Percentiles rank a stretch among this genome's conserved stretches.
Evolutionary conservation across 2,888 invertebrate species (phyloP).

Genomic region (Blastobasis lacticolella): DNA sequence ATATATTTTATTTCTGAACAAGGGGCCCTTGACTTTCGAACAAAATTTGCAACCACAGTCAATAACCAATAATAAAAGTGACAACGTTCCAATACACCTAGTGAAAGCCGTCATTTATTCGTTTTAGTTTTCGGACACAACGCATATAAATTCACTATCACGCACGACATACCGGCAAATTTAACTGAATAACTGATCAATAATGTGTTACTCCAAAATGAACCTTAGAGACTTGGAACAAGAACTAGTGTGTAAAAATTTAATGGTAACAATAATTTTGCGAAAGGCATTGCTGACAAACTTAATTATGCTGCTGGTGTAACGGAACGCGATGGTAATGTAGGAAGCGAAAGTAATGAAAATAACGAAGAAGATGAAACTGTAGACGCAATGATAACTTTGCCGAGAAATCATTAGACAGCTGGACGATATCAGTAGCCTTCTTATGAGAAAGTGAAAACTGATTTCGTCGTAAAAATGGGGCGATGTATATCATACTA

Average conservation of each 20-base stretch:
- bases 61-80: no score
- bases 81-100: background rate
- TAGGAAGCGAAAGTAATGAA: no score
- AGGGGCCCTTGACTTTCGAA: no score
- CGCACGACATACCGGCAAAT: constrained; percentile 2
- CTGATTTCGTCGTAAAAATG: constrained; percentile 6
- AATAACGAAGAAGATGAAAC: background rate
- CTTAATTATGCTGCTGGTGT: no score
- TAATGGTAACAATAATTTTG: no score
- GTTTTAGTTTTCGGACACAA: constrained; percentile 10
- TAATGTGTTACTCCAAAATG: background rate
- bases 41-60: no score
- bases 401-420: constrained; percentile 1
- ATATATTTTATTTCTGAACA: no score
- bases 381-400: background rate
- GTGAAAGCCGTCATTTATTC: constrained; percentile 11
- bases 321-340: no score
- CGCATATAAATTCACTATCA: constrained; percentile 7
- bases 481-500: background rate
- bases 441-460: constrained; percentile 10
- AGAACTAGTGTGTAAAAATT: background rate
- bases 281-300: no score
- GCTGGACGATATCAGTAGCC: constrained; percentile 4
- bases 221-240: background rate
- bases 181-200: background rate